A percentile compares a stretch with the other conserved stretches of the same genome.
phyloP scores from a whole-genome alignment of 1,140 invertebrate genomes.

The Nebria ingens region DNA sequence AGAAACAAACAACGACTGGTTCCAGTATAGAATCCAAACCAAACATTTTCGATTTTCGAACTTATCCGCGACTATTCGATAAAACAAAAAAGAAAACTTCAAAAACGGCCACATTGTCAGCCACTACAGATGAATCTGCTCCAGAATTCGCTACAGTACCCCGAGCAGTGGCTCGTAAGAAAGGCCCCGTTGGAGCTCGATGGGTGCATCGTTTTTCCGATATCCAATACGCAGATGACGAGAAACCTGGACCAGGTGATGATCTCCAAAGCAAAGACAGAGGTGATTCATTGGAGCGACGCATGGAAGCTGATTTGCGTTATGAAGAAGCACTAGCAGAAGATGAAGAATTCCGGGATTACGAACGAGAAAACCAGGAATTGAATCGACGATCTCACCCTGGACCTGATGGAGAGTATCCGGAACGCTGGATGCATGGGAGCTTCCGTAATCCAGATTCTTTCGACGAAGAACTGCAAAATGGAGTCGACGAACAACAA shows the following conservation, averaged over 20 bases:
- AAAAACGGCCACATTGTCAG: conserved; percentile 33
- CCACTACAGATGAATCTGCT: conserved; percentile 31
- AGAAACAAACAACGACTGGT: conserved; percentile 35
- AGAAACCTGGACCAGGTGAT: conserved; percentile 32
- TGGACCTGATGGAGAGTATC: conserved; percentile 16
- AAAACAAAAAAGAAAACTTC: conserved; percentile 42
- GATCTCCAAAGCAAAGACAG: conserved; percentile 12
- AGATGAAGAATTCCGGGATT: conserved; percentile 29
- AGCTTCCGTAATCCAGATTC: conserved; percentile 32
- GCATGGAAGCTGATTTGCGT: conserved; percentile 14
- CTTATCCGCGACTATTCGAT: conserved; percentile 63
- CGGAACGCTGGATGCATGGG: conserved; percentile 29
- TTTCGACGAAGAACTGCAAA: conserved; percentile 16
- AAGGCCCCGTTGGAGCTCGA: conserved; percentile 32
- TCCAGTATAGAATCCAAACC: conserved; percentile 37
- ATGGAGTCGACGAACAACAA: conserved; percentile 3
- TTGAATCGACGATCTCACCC: conserved; percentile 18
- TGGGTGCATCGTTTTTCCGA: conserved; percentile 42
- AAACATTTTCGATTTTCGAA: conserved; percentile 61
- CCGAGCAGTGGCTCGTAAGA: conserved; percentile 29
- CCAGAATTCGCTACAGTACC: conserved; percentile 41
- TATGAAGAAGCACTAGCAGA: conserved; percentile 17
- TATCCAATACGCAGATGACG: conserved; percentile 34
- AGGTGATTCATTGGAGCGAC: conserved; percentile 19
- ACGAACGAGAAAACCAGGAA: conserved; percentile 26